Conservation (phyloP, 92 coral and sea anemone species). For the Epizoanthus ramosus region DNA sequence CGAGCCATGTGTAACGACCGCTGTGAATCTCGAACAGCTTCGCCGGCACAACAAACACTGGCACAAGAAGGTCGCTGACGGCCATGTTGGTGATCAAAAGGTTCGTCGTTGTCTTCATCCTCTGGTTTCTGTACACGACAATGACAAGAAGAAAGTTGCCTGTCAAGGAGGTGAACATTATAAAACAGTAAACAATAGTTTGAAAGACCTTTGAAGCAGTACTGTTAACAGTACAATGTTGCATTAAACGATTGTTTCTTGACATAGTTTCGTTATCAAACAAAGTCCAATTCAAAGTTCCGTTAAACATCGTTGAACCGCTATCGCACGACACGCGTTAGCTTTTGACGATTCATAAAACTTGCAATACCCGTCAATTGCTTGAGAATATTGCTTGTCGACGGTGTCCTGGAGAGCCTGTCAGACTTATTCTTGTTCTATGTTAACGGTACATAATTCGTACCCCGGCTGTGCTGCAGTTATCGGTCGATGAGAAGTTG, state of each 20-base stretch:
- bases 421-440: too few relatives aligned
- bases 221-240: background rate
- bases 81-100: slow-evolving; percentile 7
- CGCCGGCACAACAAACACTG: background rate
- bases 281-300: background rate
- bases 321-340: background rate
- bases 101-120: background rate
- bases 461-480: too few relatives aligned
- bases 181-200: slow-evolving; percentile 4
- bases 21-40: slow-evolving; percentile 1
- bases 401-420: too few relatives aligned
- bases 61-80: slow-evolving; percentile 2
- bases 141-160: background rate
- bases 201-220: background rate
- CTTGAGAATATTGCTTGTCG: too few relatives aligned
- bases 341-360: background rate
- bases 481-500: too few relatives aligned
- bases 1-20: slow-evolving; percentile 4
- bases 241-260: background rate
- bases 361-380: too few relatives aligned
- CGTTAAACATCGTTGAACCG: background rate
- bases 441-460: too few relatives aligned
- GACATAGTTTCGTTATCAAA: background rate
- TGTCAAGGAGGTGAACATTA: slow-evolving; percentile 1
- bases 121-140: background rate